Evolutionary conservation across 2,113 vertebrate genomes (phyloP).

Genomic region (Hystrix brachyura): DNA sequence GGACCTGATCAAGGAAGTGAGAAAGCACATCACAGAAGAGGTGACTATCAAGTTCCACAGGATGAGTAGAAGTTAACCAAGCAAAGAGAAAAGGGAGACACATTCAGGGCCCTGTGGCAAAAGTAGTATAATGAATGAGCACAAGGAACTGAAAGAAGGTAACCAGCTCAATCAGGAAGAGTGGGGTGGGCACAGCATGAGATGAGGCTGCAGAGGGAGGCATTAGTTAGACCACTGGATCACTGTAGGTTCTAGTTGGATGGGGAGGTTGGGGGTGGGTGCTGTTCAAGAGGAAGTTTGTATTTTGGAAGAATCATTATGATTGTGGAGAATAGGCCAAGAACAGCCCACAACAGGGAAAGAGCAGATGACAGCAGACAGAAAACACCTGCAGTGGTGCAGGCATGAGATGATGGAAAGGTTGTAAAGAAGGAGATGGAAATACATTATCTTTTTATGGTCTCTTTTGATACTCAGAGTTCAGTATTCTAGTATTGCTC

Average conservation of each 20-base stretch:
- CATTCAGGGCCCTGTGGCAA: neutral
- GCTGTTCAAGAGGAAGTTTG: neutral
- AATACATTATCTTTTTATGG: neutral
- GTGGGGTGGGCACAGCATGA: neutral
- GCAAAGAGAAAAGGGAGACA: neutral
- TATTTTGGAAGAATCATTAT: constrained; percentile 12
- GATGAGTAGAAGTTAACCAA: neutral
- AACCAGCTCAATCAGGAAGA: neutral
- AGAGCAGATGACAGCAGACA: neutral
- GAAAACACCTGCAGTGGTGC: neutral
- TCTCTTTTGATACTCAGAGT: neutral
- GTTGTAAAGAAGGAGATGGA: neutral
- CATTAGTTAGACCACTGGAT: neutral
- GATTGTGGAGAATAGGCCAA: neutral
- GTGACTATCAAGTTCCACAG: neutral
- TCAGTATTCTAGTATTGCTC: neutral
- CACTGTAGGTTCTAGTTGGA: neutral
- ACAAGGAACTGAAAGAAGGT: neutral
- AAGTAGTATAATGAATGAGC: neutral
- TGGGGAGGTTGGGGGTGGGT: neutral
- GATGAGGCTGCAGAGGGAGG: neutral
- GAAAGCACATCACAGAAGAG: neutral
- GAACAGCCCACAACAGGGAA: too few relatives aligned
- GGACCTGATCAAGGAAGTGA: neutral
- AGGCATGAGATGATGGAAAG: neutral